Percentiles rank a stretch among this genome's conserved stretches.
phyloP scores from a whole-genome alignment of 2,797 vertebrate genomes.

The Eulemur mongoz region DNA sequence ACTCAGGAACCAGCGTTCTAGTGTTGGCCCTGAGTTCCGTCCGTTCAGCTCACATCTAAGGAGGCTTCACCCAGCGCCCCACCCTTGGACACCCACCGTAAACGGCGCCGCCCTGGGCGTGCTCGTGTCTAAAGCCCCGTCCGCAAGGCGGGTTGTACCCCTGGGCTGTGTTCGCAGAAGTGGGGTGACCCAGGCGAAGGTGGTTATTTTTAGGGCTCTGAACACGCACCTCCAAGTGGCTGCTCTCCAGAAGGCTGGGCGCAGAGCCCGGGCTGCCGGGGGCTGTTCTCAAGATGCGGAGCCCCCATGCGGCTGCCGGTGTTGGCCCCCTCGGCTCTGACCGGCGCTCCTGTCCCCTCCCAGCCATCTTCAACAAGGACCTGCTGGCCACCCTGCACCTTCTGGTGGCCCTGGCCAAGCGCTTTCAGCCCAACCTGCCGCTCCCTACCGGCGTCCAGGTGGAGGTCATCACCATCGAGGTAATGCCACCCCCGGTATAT shows the following conservation, averaged over 20 bases:
- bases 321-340: not conserved
- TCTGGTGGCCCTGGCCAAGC: slow-evolving; percentile 92
- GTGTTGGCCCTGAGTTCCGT: not conserved
- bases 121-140: not conserved
- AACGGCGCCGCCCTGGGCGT: accelerated
- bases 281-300: accelerated
- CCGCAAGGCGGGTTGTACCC: accelerated
- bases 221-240: not conserved
- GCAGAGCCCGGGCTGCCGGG: no score
- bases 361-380: slow-evolving; percentile 94
- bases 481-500: slow-evolving; percentile 68
- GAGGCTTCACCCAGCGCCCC: accelerated
- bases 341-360: not conserved
- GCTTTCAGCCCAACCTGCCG: slow-evolving; percentile 88
- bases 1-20: accelerated
- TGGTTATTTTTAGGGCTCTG: not conserved
- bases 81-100: accelerated
- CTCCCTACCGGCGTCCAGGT: slow-evolving; percentile 90
- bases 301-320: accelerated
- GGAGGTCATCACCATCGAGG: slow-evolving; percentile 91
- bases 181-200: accelerated
- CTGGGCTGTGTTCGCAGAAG: accelerated
- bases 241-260: not conserved
- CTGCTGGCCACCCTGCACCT: slow-evolving; percentile 94
- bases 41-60: not conserved